Evolutionary conservation across 2,113 vertebrate genomes (phyloP).

Genomic region (Saguinus midas): DNA sequence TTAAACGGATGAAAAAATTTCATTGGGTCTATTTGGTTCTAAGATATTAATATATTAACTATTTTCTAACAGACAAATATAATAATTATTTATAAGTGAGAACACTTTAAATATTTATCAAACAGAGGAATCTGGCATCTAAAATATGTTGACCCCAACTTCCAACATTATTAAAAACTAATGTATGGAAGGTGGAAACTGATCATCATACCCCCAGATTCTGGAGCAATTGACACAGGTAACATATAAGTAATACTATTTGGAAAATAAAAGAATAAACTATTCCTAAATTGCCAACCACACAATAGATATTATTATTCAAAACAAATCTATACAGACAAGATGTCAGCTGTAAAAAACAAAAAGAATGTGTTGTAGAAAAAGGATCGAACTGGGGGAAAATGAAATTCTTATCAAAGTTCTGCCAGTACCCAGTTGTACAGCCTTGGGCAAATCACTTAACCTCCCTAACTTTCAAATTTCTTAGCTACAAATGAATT

Average conservation of each 20-base stretch:
- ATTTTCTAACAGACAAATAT: background rate
- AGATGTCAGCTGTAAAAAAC: background rate
- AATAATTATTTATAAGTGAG: background rate
- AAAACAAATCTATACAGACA: background rate
- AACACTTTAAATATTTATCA: background rate
- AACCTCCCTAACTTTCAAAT: background rate
- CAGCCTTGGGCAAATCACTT: background rate
- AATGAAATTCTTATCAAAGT: background rate
- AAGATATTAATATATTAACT: background rate
- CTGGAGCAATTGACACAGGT: background rate
- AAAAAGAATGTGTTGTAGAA: background rate
- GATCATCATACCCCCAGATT: background rate
- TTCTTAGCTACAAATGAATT: background rate
- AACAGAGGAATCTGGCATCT: background rate
- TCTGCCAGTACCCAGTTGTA: background rate
- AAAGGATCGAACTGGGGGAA: background rate
- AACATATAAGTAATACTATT: background rate
- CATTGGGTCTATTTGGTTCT: background rate
- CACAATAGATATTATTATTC: background rate
- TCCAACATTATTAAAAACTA: background rate
- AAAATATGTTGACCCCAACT: background rate
- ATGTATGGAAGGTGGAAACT: background rate
- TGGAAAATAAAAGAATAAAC: background rate
- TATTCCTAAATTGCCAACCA: background rate
- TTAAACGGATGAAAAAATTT: constrained; percentile 12